Evolutionary conservation across 2,888 invertebrate species (phyloP).

Genomic region (Synergus laeviventris): DNA sequence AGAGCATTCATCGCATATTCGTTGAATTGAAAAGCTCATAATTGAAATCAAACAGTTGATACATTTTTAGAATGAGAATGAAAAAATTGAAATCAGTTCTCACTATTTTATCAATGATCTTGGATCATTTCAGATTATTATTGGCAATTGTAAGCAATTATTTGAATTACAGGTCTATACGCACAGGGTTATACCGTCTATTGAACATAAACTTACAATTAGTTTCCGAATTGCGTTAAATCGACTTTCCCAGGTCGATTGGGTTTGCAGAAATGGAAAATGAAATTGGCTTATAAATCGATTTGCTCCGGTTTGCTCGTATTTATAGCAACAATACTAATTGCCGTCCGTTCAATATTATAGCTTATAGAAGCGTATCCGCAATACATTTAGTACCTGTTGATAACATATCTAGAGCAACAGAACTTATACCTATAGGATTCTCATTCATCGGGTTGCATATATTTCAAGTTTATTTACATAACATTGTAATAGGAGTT

Average conservation of each 20-base stretch:
- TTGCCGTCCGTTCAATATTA: constrained; percentile 1
- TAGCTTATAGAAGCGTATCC: constrained; percentile 26
- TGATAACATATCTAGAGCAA: constrained; percentile 40
- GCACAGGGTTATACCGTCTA: not conserved
- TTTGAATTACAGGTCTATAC: too few species aligned
- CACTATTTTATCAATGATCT: too few species aligned
- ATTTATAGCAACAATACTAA: constrained; percentile 13
- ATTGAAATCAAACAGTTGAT: too few species aligned
- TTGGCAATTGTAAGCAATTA: too few species aligned
- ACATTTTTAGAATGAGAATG: too few species aligned
- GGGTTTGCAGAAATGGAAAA: constrained; percentile 26
- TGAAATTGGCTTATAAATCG: constrained; percentile 22
- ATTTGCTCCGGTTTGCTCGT: not conserved
- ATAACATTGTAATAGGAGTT: constrained; percentile 67
- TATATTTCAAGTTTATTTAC: constrained; percentile 61
- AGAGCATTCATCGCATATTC: too few species aligned
- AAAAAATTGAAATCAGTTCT: too few species aligned
- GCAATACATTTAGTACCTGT: constrained; percentile 39
- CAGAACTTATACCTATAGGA: constrained; percentile 39
- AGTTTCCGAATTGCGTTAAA: constrained; percentile 15
- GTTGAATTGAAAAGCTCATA: too few species aligned
- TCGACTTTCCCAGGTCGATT: constrained; percentile 9
- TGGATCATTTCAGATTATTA: too few species aligned
- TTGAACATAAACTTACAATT: not conserved
- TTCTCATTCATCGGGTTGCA: constrained; percentile 8